These are phyloP conservation scores for Gobius niger DNA, from an alignment of 2,113 vertebrate genomes.

Conservation along the genomic window DNA sequence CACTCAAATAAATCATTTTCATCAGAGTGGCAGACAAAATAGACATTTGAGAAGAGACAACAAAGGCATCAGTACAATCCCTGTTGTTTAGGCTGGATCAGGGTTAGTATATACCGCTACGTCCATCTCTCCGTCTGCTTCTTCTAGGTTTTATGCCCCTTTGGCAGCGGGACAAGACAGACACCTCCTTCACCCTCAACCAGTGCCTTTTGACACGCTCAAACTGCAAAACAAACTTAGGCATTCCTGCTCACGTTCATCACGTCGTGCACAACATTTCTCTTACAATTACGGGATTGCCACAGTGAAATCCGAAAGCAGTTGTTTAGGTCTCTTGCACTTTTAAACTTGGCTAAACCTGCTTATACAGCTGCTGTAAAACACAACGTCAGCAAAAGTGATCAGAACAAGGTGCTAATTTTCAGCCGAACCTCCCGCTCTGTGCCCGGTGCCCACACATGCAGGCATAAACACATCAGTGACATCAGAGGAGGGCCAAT, in stretches of 20 bases:
- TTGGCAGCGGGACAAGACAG: constrained; percentile 32
- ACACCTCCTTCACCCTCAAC: constrained; percentile 7
- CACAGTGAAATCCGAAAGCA: too few relatives aligned
- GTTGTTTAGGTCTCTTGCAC: too few relatives aligned
- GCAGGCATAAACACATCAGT: constrained; percentile 45
- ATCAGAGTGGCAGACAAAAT: constrained; percentile 46
- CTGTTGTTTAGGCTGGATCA: constrained; percentile 60
- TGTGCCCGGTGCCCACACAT: constrained; percentile 8
- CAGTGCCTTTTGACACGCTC: neutral
- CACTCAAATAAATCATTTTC: constrained; percentile 4
- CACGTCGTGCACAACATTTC: neutral
- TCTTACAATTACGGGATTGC: too few relatives aligned
- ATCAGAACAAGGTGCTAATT: neutral
- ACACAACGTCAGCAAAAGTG: neutral
- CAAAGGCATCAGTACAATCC: constrained; percentile 40
- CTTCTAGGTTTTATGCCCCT: constrained; percentile 46
- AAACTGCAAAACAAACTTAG: constrained; percentile 19
- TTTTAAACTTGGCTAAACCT: too few relatives aligned
- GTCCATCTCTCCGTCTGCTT: constrained; percentile 28
- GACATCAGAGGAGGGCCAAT: constrained; percentile 64
- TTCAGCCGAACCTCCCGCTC: constrained; percentile 7
- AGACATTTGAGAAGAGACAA: constrained; percentile 52
- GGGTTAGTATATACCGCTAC: constrained; percentile 26
- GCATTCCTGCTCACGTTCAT: neutral
- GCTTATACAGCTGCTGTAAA: too few relatives aligned